Evolutionary conservation across 2,888 invertebrate species (phyloP).

Genomic region (Drosophila merina): DNA sequence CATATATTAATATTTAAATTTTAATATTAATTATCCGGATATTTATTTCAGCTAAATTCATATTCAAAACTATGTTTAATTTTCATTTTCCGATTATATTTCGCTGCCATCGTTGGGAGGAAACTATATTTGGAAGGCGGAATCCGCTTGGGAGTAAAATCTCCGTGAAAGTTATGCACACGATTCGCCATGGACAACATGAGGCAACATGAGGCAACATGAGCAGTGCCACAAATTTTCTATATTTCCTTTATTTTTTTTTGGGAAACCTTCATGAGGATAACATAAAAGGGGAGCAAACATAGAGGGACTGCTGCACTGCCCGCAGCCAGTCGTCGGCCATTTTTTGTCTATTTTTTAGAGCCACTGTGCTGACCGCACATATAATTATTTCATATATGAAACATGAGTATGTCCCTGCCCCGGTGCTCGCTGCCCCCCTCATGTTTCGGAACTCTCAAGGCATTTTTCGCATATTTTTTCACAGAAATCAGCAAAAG

Average conservation of each 20-base stretch:
- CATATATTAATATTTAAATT: neutral
- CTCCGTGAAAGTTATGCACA: slow-evolving; percentile 67
- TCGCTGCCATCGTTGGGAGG: no score
- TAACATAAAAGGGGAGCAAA: neutral
- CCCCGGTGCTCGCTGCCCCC: neutral
- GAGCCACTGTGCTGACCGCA: slow-evolving; percentile 63
- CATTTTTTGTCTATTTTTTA: slow-evolving; percentile 15
- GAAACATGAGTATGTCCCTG: slow-evolving; percentile 59
- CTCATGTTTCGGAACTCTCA: slow-evolving; percentile 32
- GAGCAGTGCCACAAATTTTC: slow-evolving; percentile 53
- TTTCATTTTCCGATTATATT: no score
- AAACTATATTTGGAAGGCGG: slow-evolving; percentile 33
- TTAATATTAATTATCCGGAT: neutral
- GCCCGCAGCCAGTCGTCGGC: slow-evolving; percentile 60
- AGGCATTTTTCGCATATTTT: slow-evolving; percentile 66
- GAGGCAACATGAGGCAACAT: slow-evolving; percentile 50
- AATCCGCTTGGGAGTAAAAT: slow-evolving; percentile 66
- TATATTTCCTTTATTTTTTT: slow-evolving; percentile 41
- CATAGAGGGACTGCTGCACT: slow-evolving; percentile 49
- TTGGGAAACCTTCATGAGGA: slow-evolving; percentile 38
- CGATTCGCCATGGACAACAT: slow-evolving; percentile 55
- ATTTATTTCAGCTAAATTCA: no score
- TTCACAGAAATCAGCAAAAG: slow-evolving; percentile 71
- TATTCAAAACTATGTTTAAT: no score
- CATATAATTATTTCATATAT: slow-evolving; percentile 75